Base-by-base conservation (phyloP, 2,888 invertebrate genomes). In the Alloplasta piceator region DNA sequence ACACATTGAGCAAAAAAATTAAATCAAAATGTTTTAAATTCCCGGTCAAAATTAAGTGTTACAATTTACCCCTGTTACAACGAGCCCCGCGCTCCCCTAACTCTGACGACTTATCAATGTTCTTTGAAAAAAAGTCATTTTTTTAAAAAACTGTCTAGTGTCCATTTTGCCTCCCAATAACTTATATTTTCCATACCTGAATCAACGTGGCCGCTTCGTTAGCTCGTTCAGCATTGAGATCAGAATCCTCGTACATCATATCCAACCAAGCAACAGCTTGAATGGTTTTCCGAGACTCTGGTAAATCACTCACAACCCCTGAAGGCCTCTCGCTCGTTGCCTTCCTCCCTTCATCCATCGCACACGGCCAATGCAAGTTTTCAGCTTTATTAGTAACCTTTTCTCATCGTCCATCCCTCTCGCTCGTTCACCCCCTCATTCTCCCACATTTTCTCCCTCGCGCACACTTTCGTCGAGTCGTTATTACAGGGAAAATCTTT, bases 181-280 rank as follows among this genome's bases (percentile, higher is more conserved):
- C 26, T 26, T 26, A 26, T 26, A 26, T 26, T 61, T 6, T 39
- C 10, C 12, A 82, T 81, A 89, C 90, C 85, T 91, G 90, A 75
- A 90, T 90, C 68, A 87, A 74, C 4, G 12, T 77, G 12, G 91
- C 91, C 14, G 90, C 89, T 55, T 86, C 78, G 64, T 90, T 83
- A 48, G 87, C 89, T 67, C 74, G 75, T 41, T 86, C 79, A 14
- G 77, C 0, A n/a, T 85, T 85, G 41, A 89, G 61, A 5, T 84
- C 86, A 7, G 84, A 85, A 10, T 89, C 86, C 50, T 90, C 82
- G 70, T 85, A 88, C 85, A 89, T 87, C 88, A 87, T 86, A 14
- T 88, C 83, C 72, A 89, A 72, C 90, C 89, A 89, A 78, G 86
- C 87, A 55, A 87, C 84, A 26, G 88, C 85, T 84, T 88, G 87